phyloP scores from a whole-genome alignment of 2,888 invertebrate species.

The Gortyna flavago region DNA sequence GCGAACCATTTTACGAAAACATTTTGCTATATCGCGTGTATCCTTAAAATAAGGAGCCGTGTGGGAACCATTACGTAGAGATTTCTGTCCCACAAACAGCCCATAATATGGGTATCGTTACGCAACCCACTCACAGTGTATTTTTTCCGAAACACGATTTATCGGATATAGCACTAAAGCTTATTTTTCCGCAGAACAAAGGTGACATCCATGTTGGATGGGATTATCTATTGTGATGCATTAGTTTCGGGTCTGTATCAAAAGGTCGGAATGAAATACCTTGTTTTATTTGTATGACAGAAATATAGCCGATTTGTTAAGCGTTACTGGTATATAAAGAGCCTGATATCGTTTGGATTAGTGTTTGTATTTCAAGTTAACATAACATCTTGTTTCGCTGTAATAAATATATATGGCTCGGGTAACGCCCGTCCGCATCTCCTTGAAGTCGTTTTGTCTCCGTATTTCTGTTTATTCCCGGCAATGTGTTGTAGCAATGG shows the following conservation, averaged over 20 bases:
- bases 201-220: slow-evolving; percentile 51
- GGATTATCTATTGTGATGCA: slow-evolving; percentile 59
- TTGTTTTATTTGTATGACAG: slow-evolving; percentile 37
- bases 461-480: slow-evolving; percentile 41
- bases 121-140: slow-evolving; percentile 63
- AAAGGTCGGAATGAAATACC: slow-evolving; percentile 33
- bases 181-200: slow-evolving; percentile 60
- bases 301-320: slow-evolving; percentile 41
- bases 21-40: slow-evolving; percentile 86
- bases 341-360: slow-evolving; percentile 36
- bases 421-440: slow-evolving; percentile 23
- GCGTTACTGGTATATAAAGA: slow-evolving; percentile 32
- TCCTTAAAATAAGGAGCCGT: slow-evolving; percentile 83
- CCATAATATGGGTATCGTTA: slow-evolving; percentile 73
- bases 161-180: slow-evolving; percentile 58
- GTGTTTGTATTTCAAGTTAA: slow-evolving; percentile 26
- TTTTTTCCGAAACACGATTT: slow-evolving; percentile 70
- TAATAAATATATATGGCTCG: slow-evolving; percentile 53
- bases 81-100: slow-evolving; percentile 80
- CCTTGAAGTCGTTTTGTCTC: slow-evolving; percentile 50
- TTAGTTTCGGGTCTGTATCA: slow-evolving; percentile 49
- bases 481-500: slow-evolving; percentile 26
- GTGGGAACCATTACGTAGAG: slow-evolving; percentile 84
- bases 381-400: slow-evolving; percentile 11
- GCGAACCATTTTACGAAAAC: slow-evolving; percentile 85